Percentiles rank a stretch among this genome's conserved stretches.
These are phyloP conservation scores for Brevimyrus niger DNA, from an alignment of 2,113 vertebrate genomes.

Conservation along the genomic window DNA sequence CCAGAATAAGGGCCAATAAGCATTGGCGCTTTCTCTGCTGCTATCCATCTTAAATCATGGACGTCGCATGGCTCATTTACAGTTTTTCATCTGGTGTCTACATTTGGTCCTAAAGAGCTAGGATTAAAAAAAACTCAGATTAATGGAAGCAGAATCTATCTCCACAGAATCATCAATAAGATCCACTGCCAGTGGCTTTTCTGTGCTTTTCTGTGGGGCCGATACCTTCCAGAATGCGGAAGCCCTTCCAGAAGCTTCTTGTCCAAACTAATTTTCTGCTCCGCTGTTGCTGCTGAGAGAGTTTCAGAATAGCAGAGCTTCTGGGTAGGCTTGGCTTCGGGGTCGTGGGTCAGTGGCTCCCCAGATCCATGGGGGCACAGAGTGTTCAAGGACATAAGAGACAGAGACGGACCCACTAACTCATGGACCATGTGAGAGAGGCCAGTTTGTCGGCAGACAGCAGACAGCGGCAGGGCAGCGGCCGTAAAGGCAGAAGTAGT, in stretches of 20 bases:
- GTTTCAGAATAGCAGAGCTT: neutral
- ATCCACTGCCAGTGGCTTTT: neutral
- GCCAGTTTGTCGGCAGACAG: neutral
- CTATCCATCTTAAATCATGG: neutral
- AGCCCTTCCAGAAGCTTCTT: neutral
- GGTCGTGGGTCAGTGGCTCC: neutral
- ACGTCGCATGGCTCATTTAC: neutral
- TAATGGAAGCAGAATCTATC: neutral
- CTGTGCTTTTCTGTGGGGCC: neutral
- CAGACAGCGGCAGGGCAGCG: neutral
- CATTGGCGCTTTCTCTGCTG: neutral
- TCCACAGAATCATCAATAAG: neutral
- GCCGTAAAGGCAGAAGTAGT: neutral
- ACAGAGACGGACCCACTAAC: neutral
- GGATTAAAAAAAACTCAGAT: neutral
- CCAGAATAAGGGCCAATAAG: neutral
- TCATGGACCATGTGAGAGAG: neutral
- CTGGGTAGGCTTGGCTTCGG: neutral
- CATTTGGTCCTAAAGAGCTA: neutral
- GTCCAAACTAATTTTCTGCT: neutral
- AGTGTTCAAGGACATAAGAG: neutral
- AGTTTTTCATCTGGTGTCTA: neutral
- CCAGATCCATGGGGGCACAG: neutral
- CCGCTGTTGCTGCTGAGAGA: neutral
- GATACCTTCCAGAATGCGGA: constrained; percentile 10